phyloP scores from a whole-genome alignment of 2,888 invertebrate genomes.

The Rhagonycha lutea region DNA sequence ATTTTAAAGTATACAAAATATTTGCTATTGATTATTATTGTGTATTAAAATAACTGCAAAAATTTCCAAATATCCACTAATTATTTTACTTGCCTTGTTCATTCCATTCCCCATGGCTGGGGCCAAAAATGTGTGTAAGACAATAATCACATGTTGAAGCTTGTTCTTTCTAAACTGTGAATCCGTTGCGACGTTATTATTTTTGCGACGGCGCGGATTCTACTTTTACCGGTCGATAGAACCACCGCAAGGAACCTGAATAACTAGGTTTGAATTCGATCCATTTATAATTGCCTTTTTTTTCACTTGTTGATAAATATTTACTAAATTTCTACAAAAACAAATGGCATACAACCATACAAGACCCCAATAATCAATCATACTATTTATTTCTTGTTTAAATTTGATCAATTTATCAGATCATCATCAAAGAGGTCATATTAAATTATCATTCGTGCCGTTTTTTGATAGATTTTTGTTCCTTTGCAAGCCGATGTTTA shows the following conservation, averaged over 20 bases:
- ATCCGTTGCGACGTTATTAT: slow-evolving; percentile 31
- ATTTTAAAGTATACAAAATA: not conserved
- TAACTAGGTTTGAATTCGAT: too few relatives aligned
- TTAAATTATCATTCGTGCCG: too few relatives aligned
- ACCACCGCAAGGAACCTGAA: slow-evolving; percentile 12
- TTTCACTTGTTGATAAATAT: too few relatives aligned
- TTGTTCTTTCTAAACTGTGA: slow-evolving; percentile 35
- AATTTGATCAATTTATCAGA: too few relatives aligned
- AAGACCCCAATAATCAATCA: too few relatives aligned
- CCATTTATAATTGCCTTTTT: too few relatives aligned
- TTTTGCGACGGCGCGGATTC: slow-evolving; percentile 46
- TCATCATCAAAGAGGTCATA: too few relatives aligned
- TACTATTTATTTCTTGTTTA: too few relatives aligned
- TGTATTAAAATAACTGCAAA: not conserved
- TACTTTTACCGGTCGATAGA: slow-evolving; percentile 47
- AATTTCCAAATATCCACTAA: not conserved
- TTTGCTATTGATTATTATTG: not conserved
- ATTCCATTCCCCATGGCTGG: slow-evolving; percentile 82
- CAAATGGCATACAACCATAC: too few relatives aligned
- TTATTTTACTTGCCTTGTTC: slow-evolving; percentile 75
- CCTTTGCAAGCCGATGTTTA: too few relatives aligned
- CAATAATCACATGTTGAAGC: slow-evolving; percentile 46
- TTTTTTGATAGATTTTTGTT: too few relatives aligned
- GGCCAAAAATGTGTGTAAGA: slow-evolving; percentile 34
- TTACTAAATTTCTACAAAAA: too few relatives aligned